phyloP scores from a whole-genome alignment of 2,113 vertebrate species.

The Myrmecobius fasciatus region DNA sequence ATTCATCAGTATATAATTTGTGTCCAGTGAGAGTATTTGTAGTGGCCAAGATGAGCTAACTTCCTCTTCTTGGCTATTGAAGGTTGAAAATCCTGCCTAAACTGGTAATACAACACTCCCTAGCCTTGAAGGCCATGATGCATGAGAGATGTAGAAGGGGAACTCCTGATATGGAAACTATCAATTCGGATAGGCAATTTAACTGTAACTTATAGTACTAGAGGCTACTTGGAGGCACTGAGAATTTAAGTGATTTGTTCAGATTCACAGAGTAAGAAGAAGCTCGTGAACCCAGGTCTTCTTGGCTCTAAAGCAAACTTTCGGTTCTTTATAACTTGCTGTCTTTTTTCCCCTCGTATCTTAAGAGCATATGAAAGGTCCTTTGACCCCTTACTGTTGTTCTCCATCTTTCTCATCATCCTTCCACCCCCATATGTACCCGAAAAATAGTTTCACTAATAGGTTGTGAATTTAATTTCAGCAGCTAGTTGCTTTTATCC shows the following conservation, averaged over 20 bases:
- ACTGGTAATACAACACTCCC: not conserved
- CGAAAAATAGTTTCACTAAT: slow-evolving; percentile 49
- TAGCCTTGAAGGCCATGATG: not conserved
- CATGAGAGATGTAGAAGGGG: not conserved
- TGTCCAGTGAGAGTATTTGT: not conserved
- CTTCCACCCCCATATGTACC: not conserved
- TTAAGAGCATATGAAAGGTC: not conserved
- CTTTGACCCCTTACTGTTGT: not conserved
- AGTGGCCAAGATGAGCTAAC: not conserved
- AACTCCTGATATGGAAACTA: not conserved
- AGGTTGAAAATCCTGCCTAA: not conserved
- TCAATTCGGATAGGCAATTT: not conserved
- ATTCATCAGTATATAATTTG: not conserved
- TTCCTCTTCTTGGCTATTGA: not conserved
- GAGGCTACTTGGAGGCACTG: not conserved
- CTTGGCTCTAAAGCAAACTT: not conserved
- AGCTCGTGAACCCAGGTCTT: not conserved
- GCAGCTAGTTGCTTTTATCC: slow-evolving; percentile 21
- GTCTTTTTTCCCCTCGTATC: not conserved
- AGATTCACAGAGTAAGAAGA: not conserved
- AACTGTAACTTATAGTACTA: not conserved
- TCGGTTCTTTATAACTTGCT: not conserved
- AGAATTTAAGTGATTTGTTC: not conserved
- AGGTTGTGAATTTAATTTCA: slow-evolving; percentile 53
- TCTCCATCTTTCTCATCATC: not conserved